phyloP scores from a whole-genome alignment of 2,113 vertebrate genomes.

The Romanogobio albipinnatus region DNA sequence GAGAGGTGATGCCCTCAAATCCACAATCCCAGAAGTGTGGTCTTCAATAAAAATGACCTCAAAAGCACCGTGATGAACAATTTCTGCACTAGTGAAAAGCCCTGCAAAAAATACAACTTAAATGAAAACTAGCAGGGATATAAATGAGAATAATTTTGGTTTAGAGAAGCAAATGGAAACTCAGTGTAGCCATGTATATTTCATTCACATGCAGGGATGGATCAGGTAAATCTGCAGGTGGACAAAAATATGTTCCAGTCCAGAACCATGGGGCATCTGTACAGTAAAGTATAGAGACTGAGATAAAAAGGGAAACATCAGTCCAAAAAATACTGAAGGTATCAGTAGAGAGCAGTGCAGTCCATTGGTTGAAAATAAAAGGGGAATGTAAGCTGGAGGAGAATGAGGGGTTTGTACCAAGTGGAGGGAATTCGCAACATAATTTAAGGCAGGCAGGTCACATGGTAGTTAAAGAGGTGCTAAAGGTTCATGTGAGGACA shows the following conservation, averaged over 20 bases:
- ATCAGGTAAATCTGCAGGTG: slow-evolving; percentile 9
- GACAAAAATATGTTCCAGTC: not conserved
- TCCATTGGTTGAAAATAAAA: slow-evolving; percentile 31
- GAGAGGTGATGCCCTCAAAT: slow-evolving; percentile 60
- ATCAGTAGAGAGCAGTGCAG: slow-evolving; percentile 37
- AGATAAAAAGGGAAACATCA: not conserved
- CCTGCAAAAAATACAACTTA: not conserved
- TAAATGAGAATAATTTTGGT: not conserved
- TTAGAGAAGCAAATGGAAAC: not conserved
- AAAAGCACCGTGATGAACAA: not conserved
- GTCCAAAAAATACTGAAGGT: not conserved
- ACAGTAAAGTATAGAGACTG: not conserved
- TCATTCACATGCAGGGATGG: not conserved
- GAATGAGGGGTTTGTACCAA: not conserved
- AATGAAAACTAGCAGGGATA: slow-evolving; percentile 16
- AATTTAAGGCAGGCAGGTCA: slow-evolving; percentile 32
- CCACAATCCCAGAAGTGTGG: slow-evolving; percentile 28
- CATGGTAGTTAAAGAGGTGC: slow-evolving; percentile 15
- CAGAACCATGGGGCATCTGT: not conserved
- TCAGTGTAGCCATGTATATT: not conserved
- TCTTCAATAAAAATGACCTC: slow-evolving; percentile 21
- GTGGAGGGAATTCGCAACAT: slow-evolving; percentile 20
- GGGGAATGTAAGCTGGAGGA: slow-evolving; percentile 27
- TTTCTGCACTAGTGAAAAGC: slow-evolving; percentile 43
- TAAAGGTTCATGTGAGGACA: slow-evolving; percentile 42